Base-by-base conservation (phyloP, 1,140 invertebrate genomes). In the Aphidius gifuensis region DNA sequence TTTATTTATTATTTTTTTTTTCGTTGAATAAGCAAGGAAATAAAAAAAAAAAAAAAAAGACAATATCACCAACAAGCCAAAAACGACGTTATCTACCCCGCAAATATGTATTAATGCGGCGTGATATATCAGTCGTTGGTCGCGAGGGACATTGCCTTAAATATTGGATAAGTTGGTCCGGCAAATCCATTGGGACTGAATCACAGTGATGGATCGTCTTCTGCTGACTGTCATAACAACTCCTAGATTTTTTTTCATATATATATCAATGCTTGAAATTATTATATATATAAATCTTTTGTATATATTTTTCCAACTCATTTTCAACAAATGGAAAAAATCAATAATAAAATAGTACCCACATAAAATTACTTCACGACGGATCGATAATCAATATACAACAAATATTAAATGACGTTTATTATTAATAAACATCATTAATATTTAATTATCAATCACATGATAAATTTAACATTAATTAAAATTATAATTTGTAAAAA, bases 141-240 rank as follows among this genome's bases (percentile, higher is more conserved):
- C 77, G 73, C 77, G 66, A 80, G 79, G 80, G 80, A 81, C 79
- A 79, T 80, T 79, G 80, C 75, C 76, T 80, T 81, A 81, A 80
- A 81, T 81, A 80, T 81, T 81, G 74, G 74, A 81, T 80, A 80
- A 81, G 78, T 80, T 76, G 69, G 76, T 77, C 69, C 72, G 60
- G 72, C 44, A 47, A 55, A 43, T 21, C 77, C 74, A 58, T 61
- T 68, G 77, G 76, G 78, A 80, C 76, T 70, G 67, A 80, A 80
- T 80, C 78, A 79, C 73, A 62, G 67, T 81, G 79, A 81, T 81
- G 74, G 78, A 80, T 81, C 60, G 73, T 69, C 60, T 60, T 63
- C 72, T 69, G 73, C 80, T 80, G 80, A 81, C 80, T 80, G 78
- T 81, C 79, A 80, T 80, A 81, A 81, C 76, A 81, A 80, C 74